A percentile compares a stretch with the other conserved stretches of the same genome.
Conservation (phyloP, 1,140 invertebrate genomes). For the Choristoneura fumiferana region DNA sequence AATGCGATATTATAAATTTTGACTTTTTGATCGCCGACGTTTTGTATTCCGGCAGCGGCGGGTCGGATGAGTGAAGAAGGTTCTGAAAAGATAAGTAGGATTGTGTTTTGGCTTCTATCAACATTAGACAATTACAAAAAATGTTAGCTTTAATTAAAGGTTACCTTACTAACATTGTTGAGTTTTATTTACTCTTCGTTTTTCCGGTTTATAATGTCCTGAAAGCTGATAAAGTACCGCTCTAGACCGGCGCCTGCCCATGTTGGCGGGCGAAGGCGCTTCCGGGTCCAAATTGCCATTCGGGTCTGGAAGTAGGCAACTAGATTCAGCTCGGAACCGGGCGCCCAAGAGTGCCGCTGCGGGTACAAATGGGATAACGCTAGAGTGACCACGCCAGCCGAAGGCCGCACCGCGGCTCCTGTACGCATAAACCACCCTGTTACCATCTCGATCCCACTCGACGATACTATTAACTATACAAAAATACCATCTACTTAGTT, state of each 20-base stretch:
- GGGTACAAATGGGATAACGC: constrained; percentile 82
- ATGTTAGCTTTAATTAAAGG: constrained; percentile 23
- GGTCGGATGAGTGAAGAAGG: constrained; percentile 90
- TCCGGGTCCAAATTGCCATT: constrained; percentile 91
- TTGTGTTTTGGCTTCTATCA: constrained; percentile 18
- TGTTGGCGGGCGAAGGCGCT: constrained; percentile 92
- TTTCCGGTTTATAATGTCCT: constrained; percentile 95
- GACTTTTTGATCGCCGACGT: constrained; percentile 95
- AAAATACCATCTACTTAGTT: constrained; percentile 21
- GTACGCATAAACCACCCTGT: constrained; percentile 73
- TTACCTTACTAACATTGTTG: constrained; percentile 91
- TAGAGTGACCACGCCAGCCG: constrained; percentile 79
- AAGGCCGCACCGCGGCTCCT: constrained; percentile 78
- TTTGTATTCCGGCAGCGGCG: constrained; percentile 97
- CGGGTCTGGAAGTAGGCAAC: constrained; percentile 86
- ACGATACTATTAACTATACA: constrained; percentile 7
- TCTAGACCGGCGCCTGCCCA: constrained; percentile 91
- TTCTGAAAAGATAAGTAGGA: constrained; percentile 81
- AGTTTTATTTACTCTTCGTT: constrained; percentile 96
- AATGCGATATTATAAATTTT: constrained; percentile 96
- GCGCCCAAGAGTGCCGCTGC: constrained; percentile 85
- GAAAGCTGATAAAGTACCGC: constrained; percentile 98
- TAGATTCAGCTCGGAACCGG: constrained; percentile 83
- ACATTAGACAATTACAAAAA: not conserved
- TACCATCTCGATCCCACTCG: constrained; percentile 37